Conservation (phyloP, 2,113 vertebrate species). For the cattle (Bos taurus) region ARS-UCD2.0 NC_037337.1:49654501-49655000, state of each 20-base stretch:
- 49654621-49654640: background rate
- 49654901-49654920: background rate
- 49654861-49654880: background rate
- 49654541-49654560: background rate
- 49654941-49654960: background rate
- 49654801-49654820: background rate
- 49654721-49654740: background rate
- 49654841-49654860: background rate
- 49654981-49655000: background rate
- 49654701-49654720: background rate
- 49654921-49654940: background rate
- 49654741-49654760: background rate
- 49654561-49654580: background rate
- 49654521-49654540: background rate
- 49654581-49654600: background rate
- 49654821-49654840: background rate
- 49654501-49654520: accelerated
- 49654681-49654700: background rate
- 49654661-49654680: background rate
- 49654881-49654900: background rate
- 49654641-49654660: too few relatives aligned
- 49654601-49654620: background rate
- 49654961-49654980: background rate
- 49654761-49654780: background rate
- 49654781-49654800: background rate